Percentiles rank a stretch among this genome's conserved stretches.
phyloP scores from a whole-genome alignment of 2,113 vertebrate genomes.

The Calidris pygmaea region DNA sequence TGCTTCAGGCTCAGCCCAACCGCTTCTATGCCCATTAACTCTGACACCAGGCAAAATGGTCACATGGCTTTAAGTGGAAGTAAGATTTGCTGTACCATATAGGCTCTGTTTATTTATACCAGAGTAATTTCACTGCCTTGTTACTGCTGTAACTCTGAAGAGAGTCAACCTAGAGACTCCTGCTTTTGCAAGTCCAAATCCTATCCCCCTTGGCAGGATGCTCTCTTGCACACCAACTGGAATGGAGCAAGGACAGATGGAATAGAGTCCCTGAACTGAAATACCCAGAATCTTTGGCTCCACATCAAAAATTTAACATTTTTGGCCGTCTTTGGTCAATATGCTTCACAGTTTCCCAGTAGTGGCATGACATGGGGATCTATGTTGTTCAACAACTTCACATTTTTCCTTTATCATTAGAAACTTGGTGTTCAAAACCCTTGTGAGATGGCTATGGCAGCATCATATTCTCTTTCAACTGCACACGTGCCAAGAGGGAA shows the following conservation, averaged over 20 bases:
- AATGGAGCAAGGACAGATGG: slow-evolving; percentile 18
- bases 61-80: not conserved
- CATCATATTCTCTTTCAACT: not conserved
- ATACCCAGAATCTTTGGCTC: not conserved
- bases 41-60: not conserved
- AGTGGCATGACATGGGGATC: not conserved
- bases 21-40: not conserved
- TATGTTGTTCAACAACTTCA: not conserved
- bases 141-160: not conserved
- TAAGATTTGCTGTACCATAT: not conserved
- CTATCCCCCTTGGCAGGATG: not conserved
- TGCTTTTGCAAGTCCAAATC: not conserved
- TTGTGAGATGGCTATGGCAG: not conserved
- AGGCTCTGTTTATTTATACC: not conserved
- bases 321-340: not conserved
- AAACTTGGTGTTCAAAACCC: not conserved
- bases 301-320: not conserved
- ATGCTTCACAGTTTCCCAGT: not conserved
- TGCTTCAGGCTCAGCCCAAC: not conserved
- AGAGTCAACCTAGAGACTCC: not conserved
- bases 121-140: not conserved
- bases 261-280: slow-evolving; percentile 2
- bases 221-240: not conserved
- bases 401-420: not conserved
- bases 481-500: not conserved